Base-by-base conservation (phyloP, 2,888 invertebrate genomes). In the Sussaba pulchella region DNA sequence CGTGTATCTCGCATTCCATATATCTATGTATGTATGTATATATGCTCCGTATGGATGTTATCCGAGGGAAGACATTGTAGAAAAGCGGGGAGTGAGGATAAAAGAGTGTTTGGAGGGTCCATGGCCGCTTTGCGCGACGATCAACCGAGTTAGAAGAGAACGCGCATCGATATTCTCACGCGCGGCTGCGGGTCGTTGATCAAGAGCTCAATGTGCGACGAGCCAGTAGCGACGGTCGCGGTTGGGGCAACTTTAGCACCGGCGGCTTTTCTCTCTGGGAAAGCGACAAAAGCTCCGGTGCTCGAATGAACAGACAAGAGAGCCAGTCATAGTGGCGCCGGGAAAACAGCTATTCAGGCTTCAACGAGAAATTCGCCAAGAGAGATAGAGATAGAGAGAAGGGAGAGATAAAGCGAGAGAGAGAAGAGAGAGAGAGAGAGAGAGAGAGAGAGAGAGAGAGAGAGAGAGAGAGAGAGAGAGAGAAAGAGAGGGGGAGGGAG, bases 81-180 rank as follows among this genome's bases (percentile, higher is more conserved):
- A 6, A 26, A 26, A 36, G 61, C 67, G 64, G 72, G 57, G 66
- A 19, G 72, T 31, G 69, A 57, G 66, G 54, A 57, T 63, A 39
- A 39, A 63, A 43, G 76, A 72, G 61, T 73, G 72, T 64, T 77
- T 41, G 67, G 9, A 26, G 43, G 57, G 26, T 26, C 26, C 26
- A 54, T 10, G 69, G 69, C 54, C 57, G 69, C 54, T 69, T 69
- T 57, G 69, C 69, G 26, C 43, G 69, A 45, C 57, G 41, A 69
- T 69, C 54, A 69, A 67, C 75, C 41, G 75, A 67, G 76, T 79
- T 73, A 79, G 73, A 72, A 54, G 70, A 73, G 76, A 69, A 52
- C 14, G 19, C 57, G 69, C 69, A 69, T 69, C 63, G 66, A 63
- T 66, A 63, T 74, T 74, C 57, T 45, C 41, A 52, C 64, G 43